Percentiles rank a stretch among this genome's conserved stretches.
Evolutionary conservation across 2,888 invertebrate genomes (phyloP).

Genomic region (Nasonia oneida): DNA sequence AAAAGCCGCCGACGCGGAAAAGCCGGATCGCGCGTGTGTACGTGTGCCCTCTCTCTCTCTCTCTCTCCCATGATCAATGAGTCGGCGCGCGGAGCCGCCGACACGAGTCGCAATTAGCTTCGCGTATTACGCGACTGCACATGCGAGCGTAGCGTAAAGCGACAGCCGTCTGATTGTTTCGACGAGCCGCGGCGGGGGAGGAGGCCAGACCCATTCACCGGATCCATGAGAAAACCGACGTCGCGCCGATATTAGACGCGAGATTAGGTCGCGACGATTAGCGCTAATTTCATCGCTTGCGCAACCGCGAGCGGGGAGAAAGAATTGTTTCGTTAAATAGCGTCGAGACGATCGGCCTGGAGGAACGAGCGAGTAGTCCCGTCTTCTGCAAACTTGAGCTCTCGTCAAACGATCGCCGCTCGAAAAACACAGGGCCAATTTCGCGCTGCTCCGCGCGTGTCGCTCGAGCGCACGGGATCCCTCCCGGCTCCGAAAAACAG

Average conservation of each 20-base stretch:
- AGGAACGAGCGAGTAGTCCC: too few relatives aligned
- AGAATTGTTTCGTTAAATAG: too few relatives aligned
- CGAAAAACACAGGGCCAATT: background rate
- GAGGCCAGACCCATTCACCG: background rate
- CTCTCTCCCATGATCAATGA: slow-evolving; percentile 53
- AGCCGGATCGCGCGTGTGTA: slow-evolving; percentile 5
- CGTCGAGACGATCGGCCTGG: too few relatives aligned
- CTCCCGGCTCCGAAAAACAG: background rate
- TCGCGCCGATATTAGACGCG: too few relatives aligned
- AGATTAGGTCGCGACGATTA: too few relatives aligned
- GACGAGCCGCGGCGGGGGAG: background rate
- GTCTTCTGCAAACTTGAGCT: background rate
- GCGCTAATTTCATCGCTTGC: too few relatives aligned
- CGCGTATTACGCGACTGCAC: slow-evolving; percentile 20
- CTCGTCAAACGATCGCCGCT: background rate
- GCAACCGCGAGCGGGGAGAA: too few relatives aligned
- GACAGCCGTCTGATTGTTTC: slow-evolving; percentile 20
- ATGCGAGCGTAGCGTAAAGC: background rate
- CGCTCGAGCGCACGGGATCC: background rate
- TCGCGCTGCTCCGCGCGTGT: slow-evolving; percentile 15
- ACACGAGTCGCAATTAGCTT: slow-evolving; percentile 51
- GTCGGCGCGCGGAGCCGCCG: slow-evolving; percentile 40
- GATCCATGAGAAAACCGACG: background rate
- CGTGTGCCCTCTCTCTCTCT: background rate
- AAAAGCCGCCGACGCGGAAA: slow-evolving; percentile 58